Evolutionary conservation across 2,888 invertebrate genomes (phyloP).

Genomic region (Monochamus alternatus): DNA sequence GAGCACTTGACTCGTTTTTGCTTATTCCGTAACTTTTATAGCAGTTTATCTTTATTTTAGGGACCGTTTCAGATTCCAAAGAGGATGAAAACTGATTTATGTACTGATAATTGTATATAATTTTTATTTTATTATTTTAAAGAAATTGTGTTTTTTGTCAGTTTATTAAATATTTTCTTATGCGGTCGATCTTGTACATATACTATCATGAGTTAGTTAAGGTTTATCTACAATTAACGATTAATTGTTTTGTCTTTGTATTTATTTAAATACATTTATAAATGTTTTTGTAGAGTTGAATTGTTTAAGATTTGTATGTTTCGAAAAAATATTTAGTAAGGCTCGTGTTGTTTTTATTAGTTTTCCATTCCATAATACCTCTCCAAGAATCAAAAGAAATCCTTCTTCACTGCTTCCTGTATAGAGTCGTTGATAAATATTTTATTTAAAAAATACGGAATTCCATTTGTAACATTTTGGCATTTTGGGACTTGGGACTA

Average conservation of each 20-base stretch:
- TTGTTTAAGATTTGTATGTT: slow-evolving; percentile 3
- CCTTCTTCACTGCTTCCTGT: no score
- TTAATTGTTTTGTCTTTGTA: slow-evolving; percentile 1
- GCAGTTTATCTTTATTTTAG: neutral
- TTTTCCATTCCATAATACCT: neutral
- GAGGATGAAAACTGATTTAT: neutral
- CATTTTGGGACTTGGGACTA: no score
- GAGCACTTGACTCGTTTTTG: no score
- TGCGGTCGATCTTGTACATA: neutral
- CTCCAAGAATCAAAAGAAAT: no score
- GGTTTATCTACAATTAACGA: neutral
- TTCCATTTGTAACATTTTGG: no score
- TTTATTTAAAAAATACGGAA: no score
- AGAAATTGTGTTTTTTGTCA: neutral
- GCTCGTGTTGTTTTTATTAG: neutral
- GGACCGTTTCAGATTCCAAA: neutral
- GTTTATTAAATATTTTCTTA: neutral
- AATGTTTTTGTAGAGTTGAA: neutral
- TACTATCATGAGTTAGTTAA: neutral
- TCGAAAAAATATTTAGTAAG: slow-evolving; percentile 1
- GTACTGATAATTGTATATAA: neutral
- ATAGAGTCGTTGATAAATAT: no score
- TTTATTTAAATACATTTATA: neutral
- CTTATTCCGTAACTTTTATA: no score
- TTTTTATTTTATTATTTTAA: neutral